Conservation (phyloP, 2,888 invertebrate species). For the Leucozona laternaria region DNA sequence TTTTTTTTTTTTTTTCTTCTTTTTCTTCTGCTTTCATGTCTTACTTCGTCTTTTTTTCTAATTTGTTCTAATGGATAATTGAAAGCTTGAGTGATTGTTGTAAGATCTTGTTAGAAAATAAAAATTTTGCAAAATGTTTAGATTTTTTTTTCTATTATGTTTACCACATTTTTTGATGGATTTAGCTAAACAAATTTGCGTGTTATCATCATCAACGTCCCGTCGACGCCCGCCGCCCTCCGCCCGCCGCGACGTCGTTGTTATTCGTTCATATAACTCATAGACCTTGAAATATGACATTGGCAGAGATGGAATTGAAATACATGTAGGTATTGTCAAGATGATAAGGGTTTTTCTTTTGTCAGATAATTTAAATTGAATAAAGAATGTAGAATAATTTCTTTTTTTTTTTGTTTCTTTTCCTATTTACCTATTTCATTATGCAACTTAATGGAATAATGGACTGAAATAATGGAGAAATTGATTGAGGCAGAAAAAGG, state of each 20-base stretch:
- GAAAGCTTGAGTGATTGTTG: conserved; percentile 55
- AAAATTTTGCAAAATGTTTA: conserved; percentile 22
- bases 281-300: conserved; percentile 8
- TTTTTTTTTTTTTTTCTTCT: background rate
- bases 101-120: conserved; percentile 48
- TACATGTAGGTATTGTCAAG: background rate
- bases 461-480: too few species aligned
- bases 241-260: background rate
- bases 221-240: background rate
- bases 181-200: conserved; percentile 42
- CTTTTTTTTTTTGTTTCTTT: too few species aligned
- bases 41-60: background rate
- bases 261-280: background rate
- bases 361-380: background rate
- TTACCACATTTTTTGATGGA: conserved; percentile 32
- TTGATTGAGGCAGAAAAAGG: too few species aligned
- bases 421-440: too few species aligned
- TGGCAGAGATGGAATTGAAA: conserved; percentile 2
- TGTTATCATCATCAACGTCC: conserved; percentile 48
- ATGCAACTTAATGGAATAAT: too few species aligned
- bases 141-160: too few species aligned
- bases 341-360: background rate
- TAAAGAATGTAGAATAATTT: background rate
- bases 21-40: conserved; percentile 1
- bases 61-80: conserved; percentile 37